A percentile compares a stretch with the other conserved stretches of the same genome.
Evolutionary conservation across 2,888 invertebrate species (phyloP).

Genomic region (Smittia sp.): DNA sequence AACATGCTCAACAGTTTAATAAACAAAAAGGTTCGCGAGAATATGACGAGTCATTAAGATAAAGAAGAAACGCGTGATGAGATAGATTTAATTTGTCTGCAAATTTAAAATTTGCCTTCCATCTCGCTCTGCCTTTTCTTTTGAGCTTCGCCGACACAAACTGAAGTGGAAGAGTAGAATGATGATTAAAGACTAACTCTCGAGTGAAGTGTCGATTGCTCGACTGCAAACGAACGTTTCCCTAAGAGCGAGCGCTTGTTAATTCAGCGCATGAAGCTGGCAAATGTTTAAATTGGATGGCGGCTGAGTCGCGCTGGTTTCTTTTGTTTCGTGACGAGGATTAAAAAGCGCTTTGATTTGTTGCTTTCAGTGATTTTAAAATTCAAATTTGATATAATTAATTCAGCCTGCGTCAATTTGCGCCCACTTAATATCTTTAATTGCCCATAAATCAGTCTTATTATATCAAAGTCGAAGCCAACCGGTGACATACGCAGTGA

Average conservation of each 20-base stretch:
- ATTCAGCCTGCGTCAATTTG: slow-evolving; percentile 34
- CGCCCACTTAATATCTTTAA: slow-evolving; percentile 39
- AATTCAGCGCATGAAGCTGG: background rate
- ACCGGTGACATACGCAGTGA: background rate
- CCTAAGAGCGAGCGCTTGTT: slow-evolving; percentile 14
- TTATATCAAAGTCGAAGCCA: background rate
- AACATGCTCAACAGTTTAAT: slow-evolving; percentile 11
- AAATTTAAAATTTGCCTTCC: slow-evolving; percentile 16
- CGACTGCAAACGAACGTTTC: background rate
- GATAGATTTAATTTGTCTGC: slow-evolving; percentile 40
- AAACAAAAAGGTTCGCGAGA: slow-evolving; percentile 29
- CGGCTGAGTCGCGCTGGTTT: background rate
- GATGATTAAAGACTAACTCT: slow-evolving; percentile 1
- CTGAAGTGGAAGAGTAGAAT: background rate
- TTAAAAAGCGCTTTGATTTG: background rate
- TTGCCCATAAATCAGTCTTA: slow-evolving; percentile 40
- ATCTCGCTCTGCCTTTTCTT: slow-evolving; percentile 5
- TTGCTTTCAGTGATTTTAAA: background rate
- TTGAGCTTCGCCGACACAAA: slow-evolving; percentile 23
- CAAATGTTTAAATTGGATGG: slow-evolving; percentile 7
- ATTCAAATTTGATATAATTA: slow-evolving; percentile 19
- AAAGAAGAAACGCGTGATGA: slow-evolving; percentile 31
- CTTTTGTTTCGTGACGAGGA: background rate
- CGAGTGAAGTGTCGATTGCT: slow-evolving; percentile 22
- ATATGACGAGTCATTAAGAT: slow-evolving; percentile 41